Evolutionary conservation across 2,113 vertebrate species (phyloP).

Genomic region (Python bivittatus): DNA sequence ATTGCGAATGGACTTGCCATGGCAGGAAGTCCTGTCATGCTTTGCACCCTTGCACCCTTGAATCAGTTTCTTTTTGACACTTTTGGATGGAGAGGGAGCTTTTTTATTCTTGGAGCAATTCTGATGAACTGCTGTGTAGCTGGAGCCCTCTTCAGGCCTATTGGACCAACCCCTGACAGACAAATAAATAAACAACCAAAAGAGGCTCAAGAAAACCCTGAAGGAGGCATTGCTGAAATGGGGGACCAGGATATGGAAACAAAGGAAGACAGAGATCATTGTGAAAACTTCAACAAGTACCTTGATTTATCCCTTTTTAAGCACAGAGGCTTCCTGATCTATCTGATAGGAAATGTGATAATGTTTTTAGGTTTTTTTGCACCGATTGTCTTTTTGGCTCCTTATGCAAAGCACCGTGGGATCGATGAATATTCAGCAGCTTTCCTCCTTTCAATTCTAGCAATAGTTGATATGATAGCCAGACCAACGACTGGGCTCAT

Average conservation of each 20-base stretch:
- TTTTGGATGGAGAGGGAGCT: constrained; percentile 84
- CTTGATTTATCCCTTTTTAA: constrained; percentile 82
- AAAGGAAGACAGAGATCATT: constrained; percentile 51
- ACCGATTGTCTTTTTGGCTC: constrained; percentile 81
- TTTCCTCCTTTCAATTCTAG: constrained; percentile 80
- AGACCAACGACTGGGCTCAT: constrained; percentile 74
- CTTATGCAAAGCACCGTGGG: constrained; percentile 76
- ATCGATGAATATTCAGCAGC: constrained; percentile 78
- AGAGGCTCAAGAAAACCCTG: constrained; percentile 21
- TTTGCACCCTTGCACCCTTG: constrained; percentile 77
- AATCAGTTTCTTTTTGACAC: constrained; percentile 78
- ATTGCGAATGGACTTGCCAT: constrained; percentile 81
- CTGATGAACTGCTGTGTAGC: constrained; percentile 83
- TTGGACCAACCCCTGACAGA: constrained; percentile 43
- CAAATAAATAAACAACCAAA: background rate
- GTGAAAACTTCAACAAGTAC: constrained; percentile 67
- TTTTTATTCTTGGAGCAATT: constrained; percentile 81
- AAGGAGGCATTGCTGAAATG: constrained; percentile 21
- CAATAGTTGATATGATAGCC: constrained; percentile 80
- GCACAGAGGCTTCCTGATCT: constrained; percentile 81
- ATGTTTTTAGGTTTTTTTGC: constrained; percentile 82
- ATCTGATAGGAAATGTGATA: constrained; percentile 78
- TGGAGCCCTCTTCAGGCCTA: constrained; percentile 82
- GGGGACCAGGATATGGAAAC: background rate
- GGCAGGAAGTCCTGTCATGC: constrained; percentile 81